Base-by-base conservation (phyloP, 2,888 invertebrate species). In the Omphaloscelis lunosa region DNA sequence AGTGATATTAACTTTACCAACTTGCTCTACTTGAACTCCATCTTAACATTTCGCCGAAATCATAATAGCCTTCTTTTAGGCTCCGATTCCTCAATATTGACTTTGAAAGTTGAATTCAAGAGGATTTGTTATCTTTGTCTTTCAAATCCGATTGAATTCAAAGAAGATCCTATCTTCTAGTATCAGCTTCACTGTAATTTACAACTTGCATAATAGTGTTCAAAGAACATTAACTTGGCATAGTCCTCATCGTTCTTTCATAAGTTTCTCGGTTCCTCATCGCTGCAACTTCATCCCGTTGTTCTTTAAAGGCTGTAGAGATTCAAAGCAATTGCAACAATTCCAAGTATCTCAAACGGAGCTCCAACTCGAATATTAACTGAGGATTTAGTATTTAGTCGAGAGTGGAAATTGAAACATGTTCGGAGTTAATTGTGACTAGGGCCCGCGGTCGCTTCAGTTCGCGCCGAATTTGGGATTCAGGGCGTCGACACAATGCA, bases 331-430 rank as follows among this genome's bases (percentile, higher is more conserved):
- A 90, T 88, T 89, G 89, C 88, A 86, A 88, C 86, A 88, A 86
- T 90, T 89, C 87, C 80, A 84, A 89, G 80, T 84, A 79, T 88
- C 86, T 90, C 80, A 85, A 89, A 89, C 82, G 86, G 89, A 83
- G 66, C 87, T 84, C 77, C 90, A 90, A 91, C 89, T 90, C 88
- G 90, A 93, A 93, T 93, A 93, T 93, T 93, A 93, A 91, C 90
- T 88, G 83, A 88, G 91, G 89, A 90, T 92, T 93, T 90, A 91
- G 91, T 91, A 92, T 92, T 91, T 88, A 93, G 91, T 89, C 90
- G 91, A 90, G 90, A 92, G 92, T 94, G 92, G 92, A 94, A 95
- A 95, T 95, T 95, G 94, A 94, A 95, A 95, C 95, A 95, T 95
- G 95, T 95, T 92, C 90, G 85, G 90, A 94, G 94, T 95, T 95